Base-by-base conservation (phyloP, 1,140 invertebrate species). In the Drosophila navojoa region DNA sequence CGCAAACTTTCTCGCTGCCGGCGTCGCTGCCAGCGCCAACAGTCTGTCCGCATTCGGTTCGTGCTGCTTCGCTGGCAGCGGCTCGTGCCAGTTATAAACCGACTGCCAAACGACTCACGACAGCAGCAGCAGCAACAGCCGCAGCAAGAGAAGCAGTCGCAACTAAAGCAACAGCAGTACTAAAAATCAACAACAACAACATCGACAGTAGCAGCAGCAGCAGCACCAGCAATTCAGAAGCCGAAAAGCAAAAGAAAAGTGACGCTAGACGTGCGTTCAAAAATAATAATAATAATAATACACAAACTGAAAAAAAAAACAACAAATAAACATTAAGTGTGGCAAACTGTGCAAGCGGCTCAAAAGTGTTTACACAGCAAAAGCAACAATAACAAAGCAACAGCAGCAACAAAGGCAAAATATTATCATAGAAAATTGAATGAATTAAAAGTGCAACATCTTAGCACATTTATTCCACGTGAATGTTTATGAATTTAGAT, bases 11-110 rank as follows among this genome's bases (percentile, higher is more conserved):
- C 82, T 82, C 82, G 82, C 82, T 82, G 82, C 61, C 35, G 15
- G 57, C 82, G 82, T 78, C 82, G 67, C 78, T 45, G 77, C 47
- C 53, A 44, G 58, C 60, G 76, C 44, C 38, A 35, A 44, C 50
- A 35, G 70, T 62, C 52, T 62, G 70, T 67, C 29, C 71, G 72
- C 72, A 74, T 76, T 73, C 79, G 84, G 76, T 69, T 87, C 79
- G 84, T 87, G 85, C 64, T 81, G 84, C 78, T 89, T 89, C 79
- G 84, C 84, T 89, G 79, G 68, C 84, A 79, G 73, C 74, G 84
- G 84, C 84, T 87, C 84, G 84, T 87, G 84, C 82, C 82, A 87
- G 82, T 87, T 89, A 79, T 89, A 86, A 87, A 87, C 79, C 84
- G 84, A 87, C 82, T 87, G 82, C 82, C 82, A 87, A 86, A 73